Base-by-base conservation (phyloP, 2,888 invertebrate species). In the Rhagophthalmus giganteus region DNA sequence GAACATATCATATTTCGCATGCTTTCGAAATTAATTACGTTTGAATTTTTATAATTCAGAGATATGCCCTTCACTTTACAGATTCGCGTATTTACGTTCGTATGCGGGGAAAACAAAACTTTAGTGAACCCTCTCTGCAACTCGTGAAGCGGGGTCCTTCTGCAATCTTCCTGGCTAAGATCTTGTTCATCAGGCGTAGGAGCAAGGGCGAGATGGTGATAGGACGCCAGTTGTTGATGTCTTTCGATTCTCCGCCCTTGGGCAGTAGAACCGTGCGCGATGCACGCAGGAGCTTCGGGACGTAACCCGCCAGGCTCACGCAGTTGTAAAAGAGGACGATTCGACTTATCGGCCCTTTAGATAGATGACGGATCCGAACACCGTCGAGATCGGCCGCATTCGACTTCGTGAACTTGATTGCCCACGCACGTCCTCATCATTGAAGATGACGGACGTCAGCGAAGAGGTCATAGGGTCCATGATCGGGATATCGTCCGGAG, bases 31-130 rank as follows among this genome's bases (percentile, higher is more conserved):
- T 30, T 30, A 3, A 30, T 30, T 2, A 10, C 30, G 2, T n/a
- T 2, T 10, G 30, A 30, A 7, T n/a, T 38, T 38, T 41, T 1
- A n/a, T 8, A n/a, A 16, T 30, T 40, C 13, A 40, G 16, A 1
- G 30, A 11, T 12, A 41, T 31, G 12, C 41, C 41, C 8, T 41
- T 41, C 7, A 41, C 41, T 15, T 38, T 38, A 10, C 28, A 38
- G 10, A 14, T 28, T 4, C 6, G 14, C 7, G n/a, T 1, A 15
- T 9, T 2, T 5, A 5, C 8, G 8, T 28, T 16, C 12, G 11
- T 8, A 1, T 38, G n/a, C 10, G 30, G 8, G 2, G 20, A 16
- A n/a, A 4, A 46, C 14, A 45, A n/a, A n/a, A n/a, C n/a, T n/a
- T n/a, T n/a, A n/a, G n/a, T n/a, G n/a, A n/a, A n/a, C n/a, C n/a